A percentile compares a stretch with the other conserved stretches of the same genome.
These are phyloP conservation scores for Agrilus cyanescens DNA, from an alignment of 2,888 invertebrate species.

Conservation along the genomic window DNA sequence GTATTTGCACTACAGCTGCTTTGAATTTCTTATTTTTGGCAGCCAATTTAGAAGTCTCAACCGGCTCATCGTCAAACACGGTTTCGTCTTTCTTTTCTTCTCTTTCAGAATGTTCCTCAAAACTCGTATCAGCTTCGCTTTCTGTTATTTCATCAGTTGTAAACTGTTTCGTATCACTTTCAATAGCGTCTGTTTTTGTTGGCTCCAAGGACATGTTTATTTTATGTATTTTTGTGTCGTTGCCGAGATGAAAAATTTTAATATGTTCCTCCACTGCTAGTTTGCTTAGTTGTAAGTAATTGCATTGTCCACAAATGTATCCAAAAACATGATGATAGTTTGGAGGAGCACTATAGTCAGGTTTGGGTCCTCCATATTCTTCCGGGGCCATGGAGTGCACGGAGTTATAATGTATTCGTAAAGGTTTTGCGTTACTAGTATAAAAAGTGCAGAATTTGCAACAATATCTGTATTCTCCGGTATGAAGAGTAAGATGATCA, in stretches of 20 bases:
- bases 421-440: slow-evolving; percentile 21
- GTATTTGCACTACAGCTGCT: slow-evolving; percentile 9
- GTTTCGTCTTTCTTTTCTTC: slow-evolving; percentile 1
- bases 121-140: no score
- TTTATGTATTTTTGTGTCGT: slow-evolving; percentile 34
- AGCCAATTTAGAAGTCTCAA: not conserved
- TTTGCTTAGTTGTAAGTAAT: slow-evolving; percentile 56
- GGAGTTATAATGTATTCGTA: slow-evolving; percentile 21
- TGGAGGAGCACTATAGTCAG: slow-evolving; percentile 11
- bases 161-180: no score
- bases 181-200: not conserved
- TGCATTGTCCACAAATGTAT: slow-evolving; percentile 59
- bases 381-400: slow-evolving; percentile 21
- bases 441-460: slow-evolving; percentile 47
- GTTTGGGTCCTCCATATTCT: slow-evolving; percentile 20
- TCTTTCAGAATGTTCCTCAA: no score
- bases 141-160: no score
- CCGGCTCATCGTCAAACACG: not conserved
- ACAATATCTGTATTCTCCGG: slow-evolving; percentile 61
- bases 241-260: slow-evolving; percentile 40
- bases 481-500: slow-evolving; percentile 64
- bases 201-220: slow-evolving; percentile 26
- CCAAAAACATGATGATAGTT: slow-evolving; percentile 34
- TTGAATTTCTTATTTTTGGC: slow-evolving; percentile 1
- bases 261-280: slow-evolving; percentile 52